phyloP scores from a whole-genome alignment of 2,888 invertebrate genomes.

The Cosmia pyralina region DNA sequence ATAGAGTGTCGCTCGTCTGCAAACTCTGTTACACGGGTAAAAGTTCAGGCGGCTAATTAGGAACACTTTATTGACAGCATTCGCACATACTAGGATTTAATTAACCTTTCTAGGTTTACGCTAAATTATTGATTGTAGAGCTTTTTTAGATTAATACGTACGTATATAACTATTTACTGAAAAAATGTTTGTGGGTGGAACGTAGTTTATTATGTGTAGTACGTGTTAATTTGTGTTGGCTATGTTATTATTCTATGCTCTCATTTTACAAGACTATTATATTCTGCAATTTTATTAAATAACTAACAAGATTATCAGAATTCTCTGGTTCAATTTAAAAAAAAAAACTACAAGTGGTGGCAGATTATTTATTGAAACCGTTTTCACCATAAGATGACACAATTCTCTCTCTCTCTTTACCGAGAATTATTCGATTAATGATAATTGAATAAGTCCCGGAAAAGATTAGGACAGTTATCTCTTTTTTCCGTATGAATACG shows the following conservation, averaged over 20 bases:
- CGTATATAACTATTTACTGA: background rate
- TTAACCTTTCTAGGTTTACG: slow-evolving; percentile 39
- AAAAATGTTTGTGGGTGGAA: background rate
- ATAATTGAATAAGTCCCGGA: background rate
- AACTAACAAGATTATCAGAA: background rate
- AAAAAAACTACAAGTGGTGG: background rate
- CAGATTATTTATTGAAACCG: background rate
- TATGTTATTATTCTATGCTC: background rate
- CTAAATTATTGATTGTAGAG: slow-evolving; percentile 24
- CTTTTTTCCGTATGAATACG: background rate
- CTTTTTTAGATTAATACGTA: slow-evolving; percentile 10
- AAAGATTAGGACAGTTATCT: too few relatives aligned
- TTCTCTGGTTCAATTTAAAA: background rate
- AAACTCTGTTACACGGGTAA: slow-evolving; percentile 12
- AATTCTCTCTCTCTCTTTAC: too few relatives aligned
- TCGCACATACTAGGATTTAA: slow-evolving; percentile 47
- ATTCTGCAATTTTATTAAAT: background rate
- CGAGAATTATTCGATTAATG: too few relatives aligned
- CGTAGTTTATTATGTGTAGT: background rate
- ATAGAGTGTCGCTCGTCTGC: slow-evolving; percentile 15
- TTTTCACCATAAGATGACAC: background rate
- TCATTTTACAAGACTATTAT: too few relatives aligned
- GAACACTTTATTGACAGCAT: slow-evolving; percentile 54
- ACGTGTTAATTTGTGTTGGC: background rate
- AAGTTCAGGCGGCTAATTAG: slow-evolving; percentile 64